Evolutionary conservation across 2,113 vertebrate genomes (phyloP).

Genomic region (Ammodytes marinus): DNA sequence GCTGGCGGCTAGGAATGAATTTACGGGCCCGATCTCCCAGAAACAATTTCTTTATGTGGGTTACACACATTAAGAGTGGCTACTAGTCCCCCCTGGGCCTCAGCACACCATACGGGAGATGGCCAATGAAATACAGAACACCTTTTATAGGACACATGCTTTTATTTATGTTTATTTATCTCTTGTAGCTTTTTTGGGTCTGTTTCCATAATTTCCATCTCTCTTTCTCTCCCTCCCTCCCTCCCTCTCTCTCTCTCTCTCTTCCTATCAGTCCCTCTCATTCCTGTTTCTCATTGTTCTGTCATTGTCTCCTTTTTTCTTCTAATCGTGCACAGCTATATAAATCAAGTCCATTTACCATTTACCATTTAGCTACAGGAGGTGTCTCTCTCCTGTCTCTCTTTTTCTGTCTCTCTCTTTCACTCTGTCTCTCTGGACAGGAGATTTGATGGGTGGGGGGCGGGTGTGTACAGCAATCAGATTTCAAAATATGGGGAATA

Average conservation of each 20-base stretch:
- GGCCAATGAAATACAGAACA: constrained; percentile 75
- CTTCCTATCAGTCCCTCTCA: background rate
- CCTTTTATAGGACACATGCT: constrained; percentile 75
- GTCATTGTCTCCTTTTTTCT: background rate
- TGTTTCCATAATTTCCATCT: too few relatives aligned
- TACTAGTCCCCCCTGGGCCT: constrained; percentile 60
- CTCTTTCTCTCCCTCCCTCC: background rate
- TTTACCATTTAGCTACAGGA: too few relatives aligned
- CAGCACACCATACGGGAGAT: constrained; percentile 63
- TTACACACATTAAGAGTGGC: constrained; percentile 82
- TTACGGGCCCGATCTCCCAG: constrained; percentile 75
- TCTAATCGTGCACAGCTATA: constrained; percentile 46
- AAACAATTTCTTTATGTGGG: constrained; percentile 83
- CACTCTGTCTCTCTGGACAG: constrained; percentile 13
- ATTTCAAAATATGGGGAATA: background rate
- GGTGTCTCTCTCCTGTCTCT: constrained; percentile 6
- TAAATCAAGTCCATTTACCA: too few relatives aligned
- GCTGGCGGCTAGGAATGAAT: constrained; percentile 77
- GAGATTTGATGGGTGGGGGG: constrained; percentile 20
- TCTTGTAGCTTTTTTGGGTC: constrained; percentile 34
- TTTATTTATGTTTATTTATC: constrained; percentile 78
- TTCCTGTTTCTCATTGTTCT: constrained; percentile 14
- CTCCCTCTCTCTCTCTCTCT: background rate
- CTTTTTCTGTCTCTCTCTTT: background rate
- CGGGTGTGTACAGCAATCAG: background rate